Base-by-base conservation (phyloP, 2,113 vertebrate species). In the Patagioenas fasciata region DNA sequence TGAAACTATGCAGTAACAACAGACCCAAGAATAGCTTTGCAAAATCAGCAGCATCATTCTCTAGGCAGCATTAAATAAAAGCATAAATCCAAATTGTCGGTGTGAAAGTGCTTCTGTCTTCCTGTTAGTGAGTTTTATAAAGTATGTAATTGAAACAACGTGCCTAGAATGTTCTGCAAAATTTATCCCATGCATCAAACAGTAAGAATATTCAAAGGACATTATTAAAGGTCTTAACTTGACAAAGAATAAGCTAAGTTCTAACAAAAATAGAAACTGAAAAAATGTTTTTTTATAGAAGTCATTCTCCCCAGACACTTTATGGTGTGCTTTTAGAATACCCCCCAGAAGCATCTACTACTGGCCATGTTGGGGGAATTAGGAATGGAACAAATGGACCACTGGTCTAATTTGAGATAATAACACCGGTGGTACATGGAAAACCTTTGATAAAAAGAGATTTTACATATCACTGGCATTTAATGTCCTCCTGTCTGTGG, bases 11-110 rank as follows among this genome's bases (percentile, higher is more conserved):
- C 51, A 66, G n/a, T 58, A 88, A 93, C 11, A 77, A 44, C n/a
- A 61, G 34, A 70, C 13, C 26, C 15, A 14, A 85, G 78, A 92
- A 77, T 18, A 94, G 47, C 16, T 83, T 64, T 80, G 51, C 36
- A 95, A 86, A 74, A 94, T 83, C 64, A 78, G 42, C 47, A 88
- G 5, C 62, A 89, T 85, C 62, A 24, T 94, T 91, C 50, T 95
- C 47, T 47, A 54, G 40, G 25, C 50, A 73, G 36, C 28, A 47
- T 70, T 77, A 82, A 79, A 70, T 72, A 67, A 85, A 91, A 84
- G 28, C 28, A 69, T 42, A 85, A 89, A 95, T 61, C 25, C 44
- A 82, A 50, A 79, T 4, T 1, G 1, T 17, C 0, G 0, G 26
- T 42, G 32, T 70, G 42, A 58, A 77, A 80, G 26, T 54, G 8